Evolutionary conservation across 1,140 invertebrate species (phyloP).

Genomic region (Andrena cerasifolii): DNA sequence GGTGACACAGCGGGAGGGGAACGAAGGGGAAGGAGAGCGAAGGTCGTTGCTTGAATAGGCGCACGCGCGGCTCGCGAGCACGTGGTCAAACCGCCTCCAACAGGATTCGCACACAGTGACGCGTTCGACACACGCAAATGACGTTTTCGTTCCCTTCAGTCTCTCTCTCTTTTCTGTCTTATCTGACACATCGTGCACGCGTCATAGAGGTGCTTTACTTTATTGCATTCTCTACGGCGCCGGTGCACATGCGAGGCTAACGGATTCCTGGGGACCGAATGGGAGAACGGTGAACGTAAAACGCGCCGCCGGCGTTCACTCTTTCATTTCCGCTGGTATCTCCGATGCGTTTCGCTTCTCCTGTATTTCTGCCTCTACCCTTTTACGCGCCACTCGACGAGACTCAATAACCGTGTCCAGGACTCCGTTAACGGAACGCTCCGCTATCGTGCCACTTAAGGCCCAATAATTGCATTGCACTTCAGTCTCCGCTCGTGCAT

Average conservation of each 20-base stretch:
- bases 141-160: constrained; percentile 1
- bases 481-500: not conserved
- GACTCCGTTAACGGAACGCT: not conserved
- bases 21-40: constrained; percentile 26
- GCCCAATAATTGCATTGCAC: constrained; percentile 8
- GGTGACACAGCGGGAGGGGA: not conserved
- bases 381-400: not conserved
- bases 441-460: not conserved
- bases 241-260: not conserved
- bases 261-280: not conserved
- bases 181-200: constrained; percentile 15
- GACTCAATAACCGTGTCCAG: not conserved
- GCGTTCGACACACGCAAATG: constrained; percentile 14
- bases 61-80: constrained; percentile 49
- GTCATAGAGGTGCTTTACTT: not conserved
- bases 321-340: not conserved
- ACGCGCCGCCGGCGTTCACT: too few relatives aligned
- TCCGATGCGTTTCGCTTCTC: too few relatives aligned
- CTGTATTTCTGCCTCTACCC: not conserved
- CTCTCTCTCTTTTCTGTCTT: constrained; percentile 17
- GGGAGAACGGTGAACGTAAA: not conserved
- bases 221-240: not conserved
- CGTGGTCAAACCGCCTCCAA: constrained; percentile 46
- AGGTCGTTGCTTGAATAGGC: constrained; percentile 50
- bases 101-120: constrained; percentile 14